Base-by-base conservation (phyloP, 2,113 vertebrate species). In the Rana temporaria region DNA sequence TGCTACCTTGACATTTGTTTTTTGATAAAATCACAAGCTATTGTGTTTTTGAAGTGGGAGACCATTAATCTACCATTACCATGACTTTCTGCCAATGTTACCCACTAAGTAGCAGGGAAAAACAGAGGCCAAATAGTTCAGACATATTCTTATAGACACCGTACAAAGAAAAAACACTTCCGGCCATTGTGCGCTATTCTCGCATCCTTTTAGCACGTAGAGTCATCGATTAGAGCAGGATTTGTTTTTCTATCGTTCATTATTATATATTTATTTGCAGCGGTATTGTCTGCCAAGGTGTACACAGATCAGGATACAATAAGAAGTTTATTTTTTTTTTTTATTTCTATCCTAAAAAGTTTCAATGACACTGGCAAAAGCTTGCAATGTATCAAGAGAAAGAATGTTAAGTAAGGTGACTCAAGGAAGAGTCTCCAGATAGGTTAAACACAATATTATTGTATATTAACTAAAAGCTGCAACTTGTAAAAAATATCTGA, bases 1-100 rank as follows among this genome's bases (percentile, higher is more conserved):
- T 63, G 72, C 52, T 75, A 83, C 22, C 82, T 84, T 48, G 20
- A 75, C 67, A 77, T 84, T 38, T 63, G 78, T 60, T 88, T 80
- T 84, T 84, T 30, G 20, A 81, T 72, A 63, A 81, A 69, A 53
- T 53, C 38, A 66, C 20, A 73, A 3, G 59, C 59, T 72, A 73
- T 81, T 81, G 79, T 73, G 60, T 81, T 55, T 70, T 17, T 72
- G 38, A n/a, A 63, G 60, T 38, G 30, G 69, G 42, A 81, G 79
- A 55, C 38, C 7, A 65, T 73, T 81, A 81, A 73, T 81, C 79
- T 66, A 4, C 67, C 68, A 72, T 73, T 81, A 64, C 65, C 60
- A 22, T 65, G 79, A 55, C 34, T 65, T 32, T 55, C 59, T 20
- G 14, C 6, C 52, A 56, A 65, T 34, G 42, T 69, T 72, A 53